Evolutionary conservation across 2,113 vertebrate species (phyloP).

Genomic region (Bungarus multicinctus): DNA sequence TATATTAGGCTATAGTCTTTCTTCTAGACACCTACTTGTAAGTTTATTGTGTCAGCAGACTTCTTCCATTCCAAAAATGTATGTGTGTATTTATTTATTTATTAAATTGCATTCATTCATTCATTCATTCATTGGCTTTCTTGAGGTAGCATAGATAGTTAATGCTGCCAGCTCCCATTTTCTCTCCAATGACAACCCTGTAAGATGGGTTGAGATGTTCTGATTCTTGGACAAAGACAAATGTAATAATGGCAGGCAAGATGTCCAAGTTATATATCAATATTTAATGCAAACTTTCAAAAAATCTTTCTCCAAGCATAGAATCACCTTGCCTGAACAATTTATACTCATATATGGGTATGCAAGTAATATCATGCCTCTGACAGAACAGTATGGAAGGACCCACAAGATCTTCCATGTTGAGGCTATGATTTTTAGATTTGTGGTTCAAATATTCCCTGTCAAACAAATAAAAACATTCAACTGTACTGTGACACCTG

Average conservation of each 20-base stretch:
- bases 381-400: neutral
- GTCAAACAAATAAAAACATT: neutral
- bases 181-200: neutral
- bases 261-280: neutral
- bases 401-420: neutral
- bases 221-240: neutral
- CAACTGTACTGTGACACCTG: neutral
- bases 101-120: neutral
- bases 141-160: neutral
- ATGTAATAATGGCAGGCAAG: neutral
- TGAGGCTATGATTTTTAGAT: neutral
- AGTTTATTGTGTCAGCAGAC: neutral
- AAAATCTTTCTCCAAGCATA: neutral
- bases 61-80: neutral
- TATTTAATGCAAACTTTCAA: neutral
- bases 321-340: neutral
- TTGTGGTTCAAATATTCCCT: neutral
- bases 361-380: neutral
- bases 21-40: neutral
- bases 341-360: too few relatives aligned
- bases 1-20: neutral
- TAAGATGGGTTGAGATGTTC: neutral
- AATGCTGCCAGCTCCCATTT: neutral
- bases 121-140: neutral
- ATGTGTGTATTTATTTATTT: neutral